Base-by-base conservation (phyloP, 2,888 invertebrate genomes). In the Brachycybe producta region DNA sequence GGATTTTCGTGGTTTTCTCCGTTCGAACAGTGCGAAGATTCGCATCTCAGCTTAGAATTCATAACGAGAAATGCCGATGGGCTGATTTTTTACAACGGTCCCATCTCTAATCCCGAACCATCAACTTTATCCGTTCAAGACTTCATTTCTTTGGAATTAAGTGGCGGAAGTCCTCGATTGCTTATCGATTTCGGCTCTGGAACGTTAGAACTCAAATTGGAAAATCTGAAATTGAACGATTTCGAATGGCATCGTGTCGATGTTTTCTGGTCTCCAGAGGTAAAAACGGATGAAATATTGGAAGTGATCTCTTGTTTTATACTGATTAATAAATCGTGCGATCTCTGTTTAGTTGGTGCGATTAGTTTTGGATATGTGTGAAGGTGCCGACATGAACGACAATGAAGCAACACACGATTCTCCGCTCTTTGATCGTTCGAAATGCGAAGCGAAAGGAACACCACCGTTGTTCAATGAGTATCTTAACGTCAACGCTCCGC, bases 1-100 rank as follows among this genome's bases (percentile, higher is more conserved):
- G 90, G 92, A 8, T 95, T 84, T 78, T 92, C 94, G 0, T 80
- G 95, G 75, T 92, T 90, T 71, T 80, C 83, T 0, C 77, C 90
- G 0, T 78, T 91, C 28, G 80, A 85, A 28, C 79, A 86, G 4
- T 95, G 95, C 66, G 81, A 82, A 56, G 81, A 83, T 51, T 83
- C 87, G 0, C 79, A 78, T 58, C 79, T 92, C 51, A 79, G 81
- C 53, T 62, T 97, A 51, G 84, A 87, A 57, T 76, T 97, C 59
- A 76, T 80, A 35, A 81, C 95, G 0, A 75, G 78, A 58, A 72
- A 74, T 24, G 77, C 78, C 38, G 78, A 84, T 67, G 91, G 88
- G 2, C 72, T 95, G 8, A 75, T 97, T 34, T 83, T 95, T 69
- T 97, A 94, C 65, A 74, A 86, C 62, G 95, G 95, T 1, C 95